Evolutionary conservation across 2,797 vertebrate genomes (phyloP), one percentile per base, ranked within the genome.

Genomic region (Todus mexicanus): DNA sequence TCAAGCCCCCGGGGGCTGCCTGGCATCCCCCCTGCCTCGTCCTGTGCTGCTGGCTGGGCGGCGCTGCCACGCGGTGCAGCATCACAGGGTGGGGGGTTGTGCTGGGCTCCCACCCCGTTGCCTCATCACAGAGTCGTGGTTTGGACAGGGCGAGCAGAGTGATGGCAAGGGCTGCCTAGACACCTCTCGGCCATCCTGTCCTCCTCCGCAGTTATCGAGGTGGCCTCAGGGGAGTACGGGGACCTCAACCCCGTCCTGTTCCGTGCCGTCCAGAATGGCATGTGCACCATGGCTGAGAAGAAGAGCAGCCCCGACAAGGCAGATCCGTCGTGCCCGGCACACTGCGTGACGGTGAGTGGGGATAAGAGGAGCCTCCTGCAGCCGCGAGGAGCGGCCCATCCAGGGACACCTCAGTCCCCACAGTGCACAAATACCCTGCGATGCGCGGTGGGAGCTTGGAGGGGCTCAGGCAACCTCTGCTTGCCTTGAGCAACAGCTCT

Each of bases 191-290:
- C 48, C 40, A 3, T 40, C 33, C 11, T 45, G 27, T 48, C 5
- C 27, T 80, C 50, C 60, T 87, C 75, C 56, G 29, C 94, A 99
- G 99, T 99, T 97, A 99, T 99, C 5, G 99, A 99, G 96, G 98
- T 99, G 94, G 99, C 99, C 7, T 99, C 99, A 12, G 99, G 99
- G 48, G 99, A 99, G 93, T 99, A 99, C 0, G 99, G 99, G 25
- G 99, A 99, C 97, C 98, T 99, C 96, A 99, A 99, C 94, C 98
- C 98, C 2, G 97, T 99, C 93, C 98, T 99, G 94, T 99, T 99
- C 89, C 98, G 99, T 6, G 99, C 99, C 0, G 99, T 99, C 60
- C 99, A 99, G 97, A 99, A 98, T 0, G 99, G 99, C 26, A 97
- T 99, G 66, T 99, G 99, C 71, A 98, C 98, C 65, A 98, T 99